phyloP scores from a whole-genome alignment of 2,797 vertebrate genomes.

The Potorous gilbertii region DNA sequence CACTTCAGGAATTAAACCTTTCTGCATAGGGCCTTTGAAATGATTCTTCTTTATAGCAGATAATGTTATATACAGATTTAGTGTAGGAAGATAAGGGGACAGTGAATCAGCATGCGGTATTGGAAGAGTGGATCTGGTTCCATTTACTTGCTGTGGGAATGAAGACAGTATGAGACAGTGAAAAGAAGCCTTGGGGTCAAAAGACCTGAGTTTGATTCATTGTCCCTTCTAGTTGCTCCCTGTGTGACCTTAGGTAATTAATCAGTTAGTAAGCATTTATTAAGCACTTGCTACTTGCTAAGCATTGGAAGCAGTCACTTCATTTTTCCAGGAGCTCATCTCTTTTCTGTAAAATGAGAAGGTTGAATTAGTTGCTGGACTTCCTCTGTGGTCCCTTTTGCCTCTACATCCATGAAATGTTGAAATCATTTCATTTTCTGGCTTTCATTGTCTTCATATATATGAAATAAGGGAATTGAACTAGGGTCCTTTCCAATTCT shows the following conservation, averaged over 20 bases:
- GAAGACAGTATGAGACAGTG: neutral
- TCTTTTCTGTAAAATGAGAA: neutral
- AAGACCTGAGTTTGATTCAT: neutral
- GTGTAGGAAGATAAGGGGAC: neutral
- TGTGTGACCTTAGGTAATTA: neutral
- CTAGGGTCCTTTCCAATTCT: neutral
- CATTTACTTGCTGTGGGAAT: too few species aligned
- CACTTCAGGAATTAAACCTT: neutral
- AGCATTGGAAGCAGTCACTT: neutral
- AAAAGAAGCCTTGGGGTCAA: neutral
- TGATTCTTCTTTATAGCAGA: neutral
- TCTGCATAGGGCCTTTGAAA: neutral
- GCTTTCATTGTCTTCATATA: neutral
- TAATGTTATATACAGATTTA: constrained; percentile 25
- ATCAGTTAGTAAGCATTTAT: neutral
- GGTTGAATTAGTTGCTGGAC: neutral
- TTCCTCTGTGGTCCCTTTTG: neutral
- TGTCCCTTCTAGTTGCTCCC: neutral
- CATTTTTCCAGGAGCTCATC: neutral
- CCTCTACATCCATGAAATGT: neutral
- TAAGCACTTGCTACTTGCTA: neutral
- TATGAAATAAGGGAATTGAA: neutral
- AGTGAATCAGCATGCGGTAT: too few species aligned
- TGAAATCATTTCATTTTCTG: neutral
- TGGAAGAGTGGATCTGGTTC: neutral